phyloP scores from a whole-genome alignment of 2,113 vertebrate genomes.

The Anseranas semipalmata region DNA sequence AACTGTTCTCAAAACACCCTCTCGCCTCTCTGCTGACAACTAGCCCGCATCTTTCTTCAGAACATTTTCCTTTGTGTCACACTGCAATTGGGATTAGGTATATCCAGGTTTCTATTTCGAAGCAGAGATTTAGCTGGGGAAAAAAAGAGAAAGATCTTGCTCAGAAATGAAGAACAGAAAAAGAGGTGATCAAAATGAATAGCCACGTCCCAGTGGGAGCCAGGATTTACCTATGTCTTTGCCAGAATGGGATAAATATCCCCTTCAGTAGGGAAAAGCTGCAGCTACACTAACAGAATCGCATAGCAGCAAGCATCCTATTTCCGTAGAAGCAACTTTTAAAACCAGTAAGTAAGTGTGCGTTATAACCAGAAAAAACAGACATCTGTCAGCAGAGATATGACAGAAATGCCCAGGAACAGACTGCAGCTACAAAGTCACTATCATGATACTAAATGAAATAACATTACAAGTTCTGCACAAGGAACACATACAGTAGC shows the following conservation, averaged over 20 bases:
- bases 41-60: background rate
- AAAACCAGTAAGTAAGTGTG: background rate
- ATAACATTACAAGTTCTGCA: background rate
- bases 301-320: background rate
- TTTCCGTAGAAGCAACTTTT: background rate
- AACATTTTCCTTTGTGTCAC: background rate
- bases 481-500: conserved; percentile 33
- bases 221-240: background rate
- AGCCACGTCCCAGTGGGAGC: background rate
- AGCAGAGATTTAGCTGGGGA: background rate
- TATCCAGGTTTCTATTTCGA: background rate
- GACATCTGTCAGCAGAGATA: background rate
- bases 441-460: background rate
- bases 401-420: background rate
- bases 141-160: background rate
- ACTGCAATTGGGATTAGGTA: background rate
- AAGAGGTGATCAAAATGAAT: background rate
- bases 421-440: background rate
- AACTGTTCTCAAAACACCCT: background rate
- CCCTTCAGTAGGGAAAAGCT: background rate
- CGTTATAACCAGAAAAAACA: background rate
- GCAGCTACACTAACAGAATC: background rate
- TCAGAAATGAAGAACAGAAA: background rate
- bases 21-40: background rate
- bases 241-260: background rate